These are phyloP conservation scores for Pycnomerus fuliginosus DNA, from an alignment of 2,888 invertebrate species.

Conservation along the genomic window DNA sequence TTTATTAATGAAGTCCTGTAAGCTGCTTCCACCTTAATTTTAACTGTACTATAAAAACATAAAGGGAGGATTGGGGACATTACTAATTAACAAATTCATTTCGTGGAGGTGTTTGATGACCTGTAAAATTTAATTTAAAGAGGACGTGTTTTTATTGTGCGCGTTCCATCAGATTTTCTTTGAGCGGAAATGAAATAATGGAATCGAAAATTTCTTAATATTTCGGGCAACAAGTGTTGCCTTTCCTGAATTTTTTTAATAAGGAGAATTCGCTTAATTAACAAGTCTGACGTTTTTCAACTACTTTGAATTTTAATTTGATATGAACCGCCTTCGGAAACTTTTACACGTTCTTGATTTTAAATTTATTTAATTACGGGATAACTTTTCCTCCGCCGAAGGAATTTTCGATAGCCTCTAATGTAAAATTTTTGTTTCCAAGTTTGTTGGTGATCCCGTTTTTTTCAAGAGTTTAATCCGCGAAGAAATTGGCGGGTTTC, in stretches of 20 bases:
- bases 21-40: background rate
- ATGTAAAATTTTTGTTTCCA: too few relatives aligned
- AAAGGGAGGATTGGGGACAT: slow-evolving; percentile 4
- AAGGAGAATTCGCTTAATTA: slow-evolving; percentile 38
- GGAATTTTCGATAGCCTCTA: background rate
- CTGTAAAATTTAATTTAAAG: slow-evolving; percentile 18
- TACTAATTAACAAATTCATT: slow-evolving; percentile 14
- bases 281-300: slow-evolving; percentile 30
- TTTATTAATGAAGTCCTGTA: background rate
- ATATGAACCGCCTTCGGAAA: slow-evolving; percentile 32
- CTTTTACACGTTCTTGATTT: slow-evolving; percentile 38
- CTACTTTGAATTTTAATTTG: slow-evolving; percentile 40
- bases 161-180: slow-evolving; percentile 5
- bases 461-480: too few relatives aligned
- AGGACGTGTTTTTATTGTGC: slow-evolving; percentile 4
- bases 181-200: slow-evolving; percentile 15
- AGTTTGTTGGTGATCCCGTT: too few relatives aligned
- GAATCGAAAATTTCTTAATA: slow-evolving; percentile 18
- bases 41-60: too few relatives aligned
- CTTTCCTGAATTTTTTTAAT: slow-evolving; percentile 31
- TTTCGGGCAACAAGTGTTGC: slow-evolving; percentile 29
- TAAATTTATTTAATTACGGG: slow-evolving; percentile 36
- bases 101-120: slow-evolving; percentile 8
- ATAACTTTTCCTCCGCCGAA: slow-evolving; percentile 6
- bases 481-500: too few relatives aligned